Conservation (phyloP, 2,113 vertebrate genomes). For the Gallinago jamesoni region DNA sequence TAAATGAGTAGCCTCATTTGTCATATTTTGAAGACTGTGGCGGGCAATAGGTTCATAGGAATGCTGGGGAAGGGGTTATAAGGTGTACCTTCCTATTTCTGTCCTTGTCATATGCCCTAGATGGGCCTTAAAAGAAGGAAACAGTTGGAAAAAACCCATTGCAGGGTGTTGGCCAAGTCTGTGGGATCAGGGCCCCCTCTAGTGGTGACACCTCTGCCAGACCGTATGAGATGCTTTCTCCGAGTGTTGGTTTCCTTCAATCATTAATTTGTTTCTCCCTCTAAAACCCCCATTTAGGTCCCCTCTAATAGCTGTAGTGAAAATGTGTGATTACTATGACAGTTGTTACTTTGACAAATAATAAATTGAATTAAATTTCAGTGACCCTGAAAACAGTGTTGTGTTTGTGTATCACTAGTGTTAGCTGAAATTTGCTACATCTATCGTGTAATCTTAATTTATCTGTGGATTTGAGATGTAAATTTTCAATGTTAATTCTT, state of each 20-base stretch:
- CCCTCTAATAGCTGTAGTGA: neutral
- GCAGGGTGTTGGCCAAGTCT: neutral
- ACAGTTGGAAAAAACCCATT: rapidly evolving
- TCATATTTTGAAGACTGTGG: neutral
- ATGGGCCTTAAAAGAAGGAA: neutral
- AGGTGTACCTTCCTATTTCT: neutral
- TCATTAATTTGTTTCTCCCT: neutral
- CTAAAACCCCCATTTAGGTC: neutral
- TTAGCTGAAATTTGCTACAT: neutral
- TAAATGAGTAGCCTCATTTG: neutral
- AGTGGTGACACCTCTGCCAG: neutral
- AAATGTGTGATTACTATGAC: neutral
- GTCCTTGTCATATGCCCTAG: rapidly evolving
- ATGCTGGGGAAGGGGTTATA: rapidly evolving
- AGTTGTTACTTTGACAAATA: neutral
- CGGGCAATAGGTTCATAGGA: neutral
- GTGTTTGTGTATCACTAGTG: neutral
- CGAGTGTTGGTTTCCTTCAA: neutral
- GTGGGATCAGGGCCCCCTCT: slow-evolving; percentile 31
- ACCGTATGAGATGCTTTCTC: rapidly evolving
- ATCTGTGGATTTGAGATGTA: neutral
- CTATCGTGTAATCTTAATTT: neutral
- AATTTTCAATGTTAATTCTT: neutral
- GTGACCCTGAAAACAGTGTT: neutral
- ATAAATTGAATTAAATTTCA: neutral